phyloP scores from a whole-genome alignment of 2,888 invertebrate genomes.

The Mycogona germanica region DNA sequence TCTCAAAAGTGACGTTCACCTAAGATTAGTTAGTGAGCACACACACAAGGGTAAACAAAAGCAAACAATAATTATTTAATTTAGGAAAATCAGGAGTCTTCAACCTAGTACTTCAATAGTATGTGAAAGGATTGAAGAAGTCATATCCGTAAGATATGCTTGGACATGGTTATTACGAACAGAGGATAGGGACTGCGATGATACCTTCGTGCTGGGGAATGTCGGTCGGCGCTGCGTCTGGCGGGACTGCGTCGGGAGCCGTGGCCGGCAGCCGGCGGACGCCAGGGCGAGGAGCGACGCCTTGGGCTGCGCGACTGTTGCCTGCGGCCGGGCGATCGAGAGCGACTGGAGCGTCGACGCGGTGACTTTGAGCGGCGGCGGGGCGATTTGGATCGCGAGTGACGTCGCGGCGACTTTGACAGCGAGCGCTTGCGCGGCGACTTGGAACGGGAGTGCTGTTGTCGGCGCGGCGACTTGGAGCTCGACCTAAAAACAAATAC shows the following conservation, averaged over 20 bases:
- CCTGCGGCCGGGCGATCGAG: conserved; percentile 13
- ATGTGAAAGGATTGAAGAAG: too few species aligned
- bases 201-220: conserved; percentile 23
- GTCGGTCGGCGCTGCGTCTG: background rate
- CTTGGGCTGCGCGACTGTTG: conserved; percentile 15
- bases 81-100: too few species aligned
- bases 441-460: conserved; percentile 10
- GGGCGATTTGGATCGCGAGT: conserved; percentile 22
- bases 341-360: conserved; percentile 17
- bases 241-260: conserved; percentile 2
- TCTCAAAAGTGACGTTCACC: too few species aligned
- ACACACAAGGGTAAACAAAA: too few species aligned
- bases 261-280: conserved; percentile 27
- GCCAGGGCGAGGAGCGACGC: conserved; percentile 25
- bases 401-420: conserved; percentile 18
- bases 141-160: too few species aligned
- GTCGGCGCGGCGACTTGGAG: background rate
- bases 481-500: too few species aligned
- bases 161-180: too few species aligned
- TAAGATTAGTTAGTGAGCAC: too few species aligned
- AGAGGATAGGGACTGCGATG: too few species aligned
- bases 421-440: conserved; percentile 20
- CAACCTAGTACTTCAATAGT: too few species aligned
- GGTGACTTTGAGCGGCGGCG: conserved; percentile 21
- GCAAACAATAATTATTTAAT: too few species aligned